Percentiles rank a stretch among this genome's conserved stretches.
Conservation (phyloP, 2,113 vertebrate genomes). For the Chinchilla lanigera region DNA sequence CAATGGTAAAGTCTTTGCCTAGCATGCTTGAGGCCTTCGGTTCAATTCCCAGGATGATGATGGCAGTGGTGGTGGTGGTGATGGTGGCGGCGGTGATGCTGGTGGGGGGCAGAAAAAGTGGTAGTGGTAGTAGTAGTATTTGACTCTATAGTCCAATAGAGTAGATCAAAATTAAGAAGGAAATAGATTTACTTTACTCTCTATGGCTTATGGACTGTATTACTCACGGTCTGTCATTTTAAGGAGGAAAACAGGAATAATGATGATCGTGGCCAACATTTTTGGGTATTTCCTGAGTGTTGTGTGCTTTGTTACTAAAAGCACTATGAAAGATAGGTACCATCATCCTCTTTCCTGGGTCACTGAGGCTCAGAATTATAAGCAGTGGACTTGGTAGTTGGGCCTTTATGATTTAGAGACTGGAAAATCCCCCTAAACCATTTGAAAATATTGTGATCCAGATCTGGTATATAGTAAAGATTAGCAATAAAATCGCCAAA, state of each 20-base stretch:
- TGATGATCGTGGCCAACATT: background rate
- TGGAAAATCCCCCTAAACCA: background rate
- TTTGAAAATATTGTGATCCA: background rate
- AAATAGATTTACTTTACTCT: background rate
- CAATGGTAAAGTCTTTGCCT: background rate
- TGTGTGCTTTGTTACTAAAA: background rate
- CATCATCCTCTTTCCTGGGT: background rate
- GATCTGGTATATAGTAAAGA: background rate
- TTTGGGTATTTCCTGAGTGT: background rate
- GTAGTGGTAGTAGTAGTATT: background rate
- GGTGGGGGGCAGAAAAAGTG: background rate
- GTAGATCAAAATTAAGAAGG: background rate
- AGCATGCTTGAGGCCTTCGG: background rate
- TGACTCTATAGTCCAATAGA: background rate
- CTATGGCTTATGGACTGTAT: background rate
- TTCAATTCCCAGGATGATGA: background rate
- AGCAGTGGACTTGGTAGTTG: background rate
- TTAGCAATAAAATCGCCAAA: constrained; percentile 15
- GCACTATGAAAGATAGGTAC: background rate
- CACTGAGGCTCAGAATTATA: background rate
- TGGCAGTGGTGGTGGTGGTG: too few species aligned
- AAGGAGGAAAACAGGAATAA: background rate
- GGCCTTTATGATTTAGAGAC: background rate
- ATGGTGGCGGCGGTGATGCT: background rate
- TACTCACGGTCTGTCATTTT: background rate